These are phyloP conservation scores for Origma solitaria DNA, from an alignment of 2,113 vertebrate species.

Conservation along the genomic window DNA sequence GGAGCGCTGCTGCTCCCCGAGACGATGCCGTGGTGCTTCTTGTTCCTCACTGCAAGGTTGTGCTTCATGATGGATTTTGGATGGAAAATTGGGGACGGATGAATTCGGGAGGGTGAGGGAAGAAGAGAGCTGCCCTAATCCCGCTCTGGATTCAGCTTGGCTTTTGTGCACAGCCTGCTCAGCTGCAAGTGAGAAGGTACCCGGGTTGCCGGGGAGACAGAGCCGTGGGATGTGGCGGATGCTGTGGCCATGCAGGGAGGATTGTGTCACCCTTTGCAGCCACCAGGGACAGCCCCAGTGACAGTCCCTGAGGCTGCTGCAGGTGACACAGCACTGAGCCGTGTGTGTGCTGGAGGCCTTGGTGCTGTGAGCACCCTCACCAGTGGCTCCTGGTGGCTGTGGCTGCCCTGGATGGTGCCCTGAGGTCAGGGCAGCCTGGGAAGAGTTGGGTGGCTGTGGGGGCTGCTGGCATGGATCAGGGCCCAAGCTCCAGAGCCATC, in stretches of 20 bases:
- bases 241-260: fast-evolving
- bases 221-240: slow-evolving; percentile 20
- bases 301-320: background rate
- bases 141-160: background rate
- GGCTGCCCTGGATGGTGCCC: background rate
- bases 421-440: background rate
- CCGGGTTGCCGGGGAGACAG: slow-evolving; percentile 65
- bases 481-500: fast-evolving
- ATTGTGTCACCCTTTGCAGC: background rate
- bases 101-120: background rate
- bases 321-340: background rate
- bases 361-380: background rate
- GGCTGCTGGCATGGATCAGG: background rate
- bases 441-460: fast-evolving
- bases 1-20: background rate
- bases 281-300: background rate
- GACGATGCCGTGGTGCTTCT: background rate
- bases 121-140: background rate
- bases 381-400: background rate
- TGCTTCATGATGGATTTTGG: background rate
- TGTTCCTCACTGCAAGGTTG: background rate
- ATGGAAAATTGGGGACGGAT: background rate
- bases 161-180: background rate
- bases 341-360: background rate
- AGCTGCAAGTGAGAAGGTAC: slow-evolving; percentile 8